Evolutionary conservation across 2,888 invertebrate species (phyloP).

Genomic region (Cosmorhoe ocellata): DNA sequence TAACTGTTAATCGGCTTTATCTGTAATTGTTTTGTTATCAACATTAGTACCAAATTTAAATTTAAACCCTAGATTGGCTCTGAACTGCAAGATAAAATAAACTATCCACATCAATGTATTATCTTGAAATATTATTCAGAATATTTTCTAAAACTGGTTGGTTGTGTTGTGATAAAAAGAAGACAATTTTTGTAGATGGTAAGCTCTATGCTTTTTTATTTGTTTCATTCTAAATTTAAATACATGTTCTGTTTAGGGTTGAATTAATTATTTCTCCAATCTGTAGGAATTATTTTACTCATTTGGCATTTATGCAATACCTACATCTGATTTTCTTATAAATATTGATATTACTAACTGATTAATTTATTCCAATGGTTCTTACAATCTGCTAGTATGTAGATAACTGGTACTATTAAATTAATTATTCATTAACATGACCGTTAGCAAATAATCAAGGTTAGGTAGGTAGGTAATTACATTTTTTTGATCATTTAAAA

Average conservation of each 20-base stretch:
- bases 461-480: too few species aligned
- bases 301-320: too few species aligned
- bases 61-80: constrained; percentile 75
- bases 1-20: constrained; percentile 66
- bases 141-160: constrained; percentile 23
- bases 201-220: constrained; percentile 7
- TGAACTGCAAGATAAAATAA: constrained; percentile 66
- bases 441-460: too few species aligned
- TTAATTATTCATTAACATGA: too few species aligned
- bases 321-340: too few species aligned
- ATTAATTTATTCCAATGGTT: too few species aligned
- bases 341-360: too few species aligned
- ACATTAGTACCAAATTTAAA: constrained; percentile 65
- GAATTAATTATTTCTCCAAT: too few species aligned
- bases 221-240: constrained; percentile 4
- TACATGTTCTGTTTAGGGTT: background rate
- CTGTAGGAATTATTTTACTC: too few species aligned
- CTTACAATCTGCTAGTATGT: too few species aligned
- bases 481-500: too few species aligned
- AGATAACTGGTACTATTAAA: too few species aligned
- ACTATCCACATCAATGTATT: constrained; percentile 34
- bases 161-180: constrained; percentile 22
- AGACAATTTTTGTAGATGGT: constrained; percentile 16
- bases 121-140: constrained; percentile 5
- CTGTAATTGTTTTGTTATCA: constrained; percentile 76